These are phyloP conservation scores for Trissolcus brochymenae DNA, from an alignment of 2,888 invertebrate genomes.

Conservation along the genomic window DNA sequence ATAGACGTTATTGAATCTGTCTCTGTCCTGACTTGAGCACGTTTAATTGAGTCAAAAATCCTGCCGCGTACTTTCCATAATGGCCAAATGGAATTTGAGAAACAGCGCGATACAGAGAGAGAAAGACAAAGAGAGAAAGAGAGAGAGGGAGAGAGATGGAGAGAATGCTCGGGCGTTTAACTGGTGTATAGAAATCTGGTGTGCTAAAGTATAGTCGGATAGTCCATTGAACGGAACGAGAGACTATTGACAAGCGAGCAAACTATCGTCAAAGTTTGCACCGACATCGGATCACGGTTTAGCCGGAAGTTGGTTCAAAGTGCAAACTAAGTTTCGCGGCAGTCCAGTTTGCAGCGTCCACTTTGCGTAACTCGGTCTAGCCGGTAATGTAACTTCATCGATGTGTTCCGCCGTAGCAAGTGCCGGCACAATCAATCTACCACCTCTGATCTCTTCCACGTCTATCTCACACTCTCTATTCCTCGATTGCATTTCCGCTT, in stretches of 20 bases:
- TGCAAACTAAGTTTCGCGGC: constrained; percentile 72
- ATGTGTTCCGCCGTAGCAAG: constrained; percentile 73
- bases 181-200: constrained; percentile 41
- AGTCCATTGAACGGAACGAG: constrained; percentile 58
- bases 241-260: constrained; percentile 66
- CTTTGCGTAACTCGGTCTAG: constrained; percentile 75
- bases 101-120: constrained; percentile 1
- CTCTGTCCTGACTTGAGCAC: neutral
- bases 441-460: constrained; percentile 60
- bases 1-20: constrained; percentile 22
- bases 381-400: constrained; percentile 75
- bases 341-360: constrained; percentile 71
- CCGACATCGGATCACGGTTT: constrained; percentile 65
- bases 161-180: constrained; percentile 17
- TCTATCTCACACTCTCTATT: constrained; percentile 53
- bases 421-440: constrained; percentile 73
- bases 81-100: constrained; percentile 15
- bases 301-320: constrained; percentile 70
- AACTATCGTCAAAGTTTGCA: constrained; percentile 64
- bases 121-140: no score
- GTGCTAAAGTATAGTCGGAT: constrained; percentile 9
- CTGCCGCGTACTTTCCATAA: constrained; percentile 17
- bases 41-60: constrained; percentile 15
- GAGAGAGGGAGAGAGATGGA: neutral
- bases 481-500: constrained; percentile 54